A percentile compares a stretch with the other conserved stretches of the same genome.
Conservation (phyloP, 1,140 invertebrate species). For the Drosophila mayri region DNA sequence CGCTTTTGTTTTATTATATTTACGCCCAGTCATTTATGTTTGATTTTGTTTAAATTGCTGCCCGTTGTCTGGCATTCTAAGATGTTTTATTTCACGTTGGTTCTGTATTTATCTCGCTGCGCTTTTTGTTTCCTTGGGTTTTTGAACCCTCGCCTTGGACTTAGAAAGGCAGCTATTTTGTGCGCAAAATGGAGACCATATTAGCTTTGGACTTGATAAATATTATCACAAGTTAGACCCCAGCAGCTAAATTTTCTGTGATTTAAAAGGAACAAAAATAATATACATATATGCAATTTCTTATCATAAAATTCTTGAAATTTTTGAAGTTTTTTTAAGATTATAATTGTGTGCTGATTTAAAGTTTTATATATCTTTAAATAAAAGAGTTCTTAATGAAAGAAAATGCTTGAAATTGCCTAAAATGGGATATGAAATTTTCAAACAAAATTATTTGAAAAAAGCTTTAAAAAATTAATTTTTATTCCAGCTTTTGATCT, state of each 20-base stretch:
- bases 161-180: constrained; percentile 42
- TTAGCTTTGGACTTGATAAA: constrained; percentile 25
- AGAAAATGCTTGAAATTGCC: too few relatives aligned
- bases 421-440: too few relatives aligned
- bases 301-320: not conserved
- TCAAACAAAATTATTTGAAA: too few relatives aligned
- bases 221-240: constrained; percentile 28
- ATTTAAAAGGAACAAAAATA: not conserved
- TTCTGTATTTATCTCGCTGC: constrained; percentile 38
- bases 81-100: constrained; percentile 22
- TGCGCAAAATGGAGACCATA: constrained; percentile 38
- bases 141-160: constrained; percentile 61
- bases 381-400: too few relatives aligned
- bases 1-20: constrained; percentile 50
- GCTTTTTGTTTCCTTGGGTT: constrained; percentile 51
- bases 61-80: constrained; percentile 45
- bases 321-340: not conserved
- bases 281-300: not conserved
- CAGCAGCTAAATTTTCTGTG: constrained; percentile 7
- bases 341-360: not conserved
- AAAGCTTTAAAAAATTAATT: too few relatives aligned
- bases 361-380: too few relatives aligned
- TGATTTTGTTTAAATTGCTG: constrained; percentile 75
- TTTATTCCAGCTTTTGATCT: too few relatives aligned
- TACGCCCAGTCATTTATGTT: constrained; percentile 52